Conservation (phyloP, 2,888 invertebrate species). For the Spisula solida region DNA sequence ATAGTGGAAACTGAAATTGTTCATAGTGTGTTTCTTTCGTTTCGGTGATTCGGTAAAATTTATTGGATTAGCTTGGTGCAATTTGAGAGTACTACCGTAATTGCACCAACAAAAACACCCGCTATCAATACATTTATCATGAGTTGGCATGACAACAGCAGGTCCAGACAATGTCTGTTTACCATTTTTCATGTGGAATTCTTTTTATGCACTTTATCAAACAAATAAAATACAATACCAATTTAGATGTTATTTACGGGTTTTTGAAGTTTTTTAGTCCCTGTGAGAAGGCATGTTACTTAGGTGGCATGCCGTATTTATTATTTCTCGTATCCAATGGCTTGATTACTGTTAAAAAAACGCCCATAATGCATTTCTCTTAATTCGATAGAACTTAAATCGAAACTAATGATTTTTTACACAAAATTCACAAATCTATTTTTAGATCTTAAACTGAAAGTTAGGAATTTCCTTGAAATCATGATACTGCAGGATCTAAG, state of each 20-base stretch:
- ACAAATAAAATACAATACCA: neutral
- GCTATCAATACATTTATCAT: constrained; percentile 14
- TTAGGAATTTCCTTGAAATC: too few relatives aligned
- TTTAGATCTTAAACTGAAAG: too few relatives aligned
- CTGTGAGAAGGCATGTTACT: neutral
- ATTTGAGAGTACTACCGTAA: constrained; percentile 7
- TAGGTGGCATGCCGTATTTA: neutral
- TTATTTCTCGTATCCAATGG: neutral
- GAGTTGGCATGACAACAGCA: neutral
- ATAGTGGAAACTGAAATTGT: neutral
- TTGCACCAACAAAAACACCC: neutral
- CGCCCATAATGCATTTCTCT: too few relatives aligned
- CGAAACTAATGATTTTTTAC: too few relatives aligned
- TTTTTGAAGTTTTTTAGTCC: neutral
- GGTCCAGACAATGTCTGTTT: neutral
- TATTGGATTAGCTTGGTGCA: neutral
- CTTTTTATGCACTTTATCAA: neutral
- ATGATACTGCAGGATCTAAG: too few relatives aligned
- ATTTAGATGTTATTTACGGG: neutral
- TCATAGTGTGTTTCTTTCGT: neutral
- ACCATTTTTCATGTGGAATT: neutral
- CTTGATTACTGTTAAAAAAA: too few relatives aligned
- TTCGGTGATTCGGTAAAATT: neutral
- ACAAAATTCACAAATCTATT: too few relatives aligned
- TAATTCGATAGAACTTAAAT: too few relatives aligned